These are phyloP conservation scores for Leptinotarsa peninsularis DNA, from an alignment of 2,888 invertebrate genomes.

Conservation along the genomic window DNA sequence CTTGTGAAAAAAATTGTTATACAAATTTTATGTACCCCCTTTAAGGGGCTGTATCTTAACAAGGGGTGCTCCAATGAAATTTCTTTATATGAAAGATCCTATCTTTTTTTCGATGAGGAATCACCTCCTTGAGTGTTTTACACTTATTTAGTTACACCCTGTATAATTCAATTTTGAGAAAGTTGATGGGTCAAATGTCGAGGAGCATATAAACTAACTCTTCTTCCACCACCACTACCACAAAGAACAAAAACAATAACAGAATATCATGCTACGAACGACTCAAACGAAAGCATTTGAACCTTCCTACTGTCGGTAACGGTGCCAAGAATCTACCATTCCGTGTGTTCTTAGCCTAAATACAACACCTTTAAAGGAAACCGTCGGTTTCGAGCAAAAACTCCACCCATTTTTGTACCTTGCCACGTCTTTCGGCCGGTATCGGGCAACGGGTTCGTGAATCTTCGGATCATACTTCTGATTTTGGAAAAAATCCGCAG, in stretches of 20 bases:
- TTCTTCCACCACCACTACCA: neutral
- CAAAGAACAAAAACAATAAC: conserved; percentile 10
- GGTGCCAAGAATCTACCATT: conserved; percentile 33
- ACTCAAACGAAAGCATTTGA: conserved; percentile 38
- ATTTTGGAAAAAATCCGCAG: conserved; percentile 69
- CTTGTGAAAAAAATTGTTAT: too few relatives aligned
- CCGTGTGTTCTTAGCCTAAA: conserved; percentile 48
- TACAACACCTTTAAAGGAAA: conserved; percentile 80
- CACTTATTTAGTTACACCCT: too few relatives aligned
- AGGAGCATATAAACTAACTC: neutral
- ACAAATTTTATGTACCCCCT: too few relatives aligned
- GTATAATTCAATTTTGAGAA: too few relatives aligned
- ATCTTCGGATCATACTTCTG: conserved; percentile 81
- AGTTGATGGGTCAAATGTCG: too few relatives aligned
- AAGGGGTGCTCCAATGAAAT: too few relatives aligned
- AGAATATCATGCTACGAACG: conserved; percentile 31
- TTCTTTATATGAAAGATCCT: too few relatives aligned
- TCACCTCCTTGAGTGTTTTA: too few relatives aligned
- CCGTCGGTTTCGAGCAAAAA: conserved; percentile 74
- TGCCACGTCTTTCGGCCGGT: conserved; percentile 72
- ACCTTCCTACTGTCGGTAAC: conserved; percentile 38
- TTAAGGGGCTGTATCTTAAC: too few relatives aligned
- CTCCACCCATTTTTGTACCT: conserved; percentile 68
- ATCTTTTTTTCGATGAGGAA: too few relatives aligned
- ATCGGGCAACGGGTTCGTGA: conserved; percentile 81